Percentiles rank a stretch among this genome's conserved stretches.
Evolutionary conservation across 2,797 vertebrate genomes (phyloP).

Genomic region (Liasis olivaceus): DNA sequence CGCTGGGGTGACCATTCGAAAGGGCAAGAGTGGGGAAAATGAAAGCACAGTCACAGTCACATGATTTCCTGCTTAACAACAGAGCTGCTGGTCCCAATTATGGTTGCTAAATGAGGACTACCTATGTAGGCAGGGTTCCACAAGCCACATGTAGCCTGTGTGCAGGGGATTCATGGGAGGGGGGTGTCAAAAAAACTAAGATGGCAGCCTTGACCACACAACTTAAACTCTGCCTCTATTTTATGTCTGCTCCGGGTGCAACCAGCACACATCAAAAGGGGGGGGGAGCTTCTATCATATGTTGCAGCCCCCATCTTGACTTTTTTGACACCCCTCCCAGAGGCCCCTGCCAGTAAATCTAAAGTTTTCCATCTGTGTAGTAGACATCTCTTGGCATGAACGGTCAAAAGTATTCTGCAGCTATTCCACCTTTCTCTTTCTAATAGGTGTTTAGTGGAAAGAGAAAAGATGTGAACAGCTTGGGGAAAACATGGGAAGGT

Average conservation of each 20-base stretch:
- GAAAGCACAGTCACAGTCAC: no score
- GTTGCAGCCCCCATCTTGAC: neutral
- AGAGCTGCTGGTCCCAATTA: no score
- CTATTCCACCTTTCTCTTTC: neutral
- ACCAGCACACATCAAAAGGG: neutral
- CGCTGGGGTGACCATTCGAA: no score
- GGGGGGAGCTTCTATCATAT: neutral
- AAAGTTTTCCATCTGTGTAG: neutral
- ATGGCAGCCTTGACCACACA: neutral
- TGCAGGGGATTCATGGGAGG: neutral
- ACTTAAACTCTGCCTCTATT: neutral
- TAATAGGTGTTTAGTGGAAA: neutral
- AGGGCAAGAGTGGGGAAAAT: no score
- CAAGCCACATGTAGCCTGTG: neutral
- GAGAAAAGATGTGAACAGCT: neutral
- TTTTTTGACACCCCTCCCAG: neutral
- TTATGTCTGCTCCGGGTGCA: neutral
- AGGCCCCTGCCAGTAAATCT: neutral
- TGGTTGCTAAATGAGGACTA: neutral
- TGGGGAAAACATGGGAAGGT: neutral
- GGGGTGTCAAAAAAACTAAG: neutral
- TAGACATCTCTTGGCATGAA: neutral
- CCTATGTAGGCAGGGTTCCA: neutral
- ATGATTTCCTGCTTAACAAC: no score
- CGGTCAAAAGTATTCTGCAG: neutral